Evolutionary conservation across 2,797 vertebrate species (phyloP).

Genomic region (Falco novaeseelandiae): DNA sequence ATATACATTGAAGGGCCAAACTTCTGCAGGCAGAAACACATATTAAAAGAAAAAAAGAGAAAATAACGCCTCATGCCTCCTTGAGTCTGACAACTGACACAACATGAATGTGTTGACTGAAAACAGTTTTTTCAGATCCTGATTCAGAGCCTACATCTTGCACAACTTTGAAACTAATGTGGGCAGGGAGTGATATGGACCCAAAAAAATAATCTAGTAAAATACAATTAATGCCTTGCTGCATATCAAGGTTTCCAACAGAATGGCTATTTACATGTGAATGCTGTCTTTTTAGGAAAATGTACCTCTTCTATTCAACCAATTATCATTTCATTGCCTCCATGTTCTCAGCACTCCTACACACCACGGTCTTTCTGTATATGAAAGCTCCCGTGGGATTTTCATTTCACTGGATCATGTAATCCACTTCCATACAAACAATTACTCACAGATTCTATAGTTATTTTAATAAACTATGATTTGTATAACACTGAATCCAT

Average conservation of each 20-base stretch:
- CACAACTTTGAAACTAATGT: neutral
- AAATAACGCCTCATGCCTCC: neutral
- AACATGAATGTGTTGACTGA: neutral
- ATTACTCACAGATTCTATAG: constrained; percentile 53
- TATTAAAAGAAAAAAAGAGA: neutral
- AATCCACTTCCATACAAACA: constrained; percentile 29
- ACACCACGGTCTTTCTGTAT: neutral
- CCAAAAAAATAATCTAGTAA: neutral
- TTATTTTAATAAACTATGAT: constrained; percentile 56
- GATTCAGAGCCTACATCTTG: neutral
- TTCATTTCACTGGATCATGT: neutral
- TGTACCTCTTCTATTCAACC: neutral
- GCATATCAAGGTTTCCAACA: neutral
- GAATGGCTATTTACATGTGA: neutral
- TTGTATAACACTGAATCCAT: constrained; percentile 23
- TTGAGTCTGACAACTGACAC: neutral
- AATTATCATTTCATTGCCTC: neutral
- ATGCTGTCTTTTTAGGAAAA: constrained; percentile 14
- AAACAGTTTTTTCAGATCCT: neutral
- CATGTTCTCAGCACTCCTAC: neutral
- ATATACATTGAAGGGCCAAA: neutral
- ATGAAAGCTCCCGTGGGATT: neutral
- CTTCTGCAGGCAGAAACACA: neutral
- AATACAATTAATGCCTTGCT: neutral
- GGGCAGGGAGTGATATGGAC: neutral